Base-by-base conservation (phyloP, 2,797 vertebrate species). In the Spinibarbus caldwelli region DNA sequence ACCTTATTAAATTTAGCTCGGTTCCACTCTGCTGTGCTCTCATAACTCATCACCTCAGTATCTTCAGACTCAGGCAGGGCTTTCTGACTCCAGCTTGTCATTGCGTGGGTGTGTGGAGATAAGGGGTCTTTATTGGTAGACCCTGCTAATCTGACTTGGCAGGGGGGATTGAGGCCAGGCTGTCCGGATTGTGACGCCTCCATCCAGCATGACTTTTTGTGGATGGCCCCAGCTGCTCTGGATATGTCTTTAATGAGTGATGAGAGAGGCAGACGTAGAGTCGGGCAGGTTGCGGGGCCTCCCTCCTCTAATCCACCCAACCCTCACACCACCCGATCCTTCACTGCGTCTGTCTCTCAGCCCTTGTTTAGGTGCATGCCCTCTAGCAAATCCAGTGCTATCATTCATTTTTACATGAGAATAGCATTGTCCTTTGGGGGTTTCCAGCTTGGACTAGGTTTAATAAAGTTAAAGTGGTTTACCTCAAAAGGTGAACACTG, bases 191-290 rank as follows among this genome's bases (percentile, higher is more conserved):
- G 87, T 67, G 85, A 91, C 90, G 86, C 66, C 84, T 89, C 90
- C 91, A 83, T 82, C 90, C 87, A 90, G 90, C 91, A 83, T 87
- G 91, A 82, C 89, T 91, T 92, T 92, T 92, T 92, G 90, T 89
- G 88, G 80, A 88, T 83, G 80, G 88, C 89, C 93, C 93, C 93
- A 90, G 89, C 92, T 92, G 92, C 91, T 93, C 86, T 21, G 70
- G 89, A 92, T 93, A 85, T 12, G 43, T 88, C 90, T 92, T 92
- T 94, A 95, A 94, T 94, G 92, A 95, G 94, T 93, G 93, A 95
- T 95, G 93, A 95, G 95, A 95, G 93, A 89, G 86, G 84, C 83
- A 90, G 89, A 91, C 90, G 85, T 90, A 87, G 90, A 88, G 85
- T 90, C 88, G 90, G 91, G 41, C 84, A 86, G 84, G 86, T 80